phyloP scores from a whole-genome alignment of 1,140 invertebrate genomes.

The Chelonus insularis region DNA sequence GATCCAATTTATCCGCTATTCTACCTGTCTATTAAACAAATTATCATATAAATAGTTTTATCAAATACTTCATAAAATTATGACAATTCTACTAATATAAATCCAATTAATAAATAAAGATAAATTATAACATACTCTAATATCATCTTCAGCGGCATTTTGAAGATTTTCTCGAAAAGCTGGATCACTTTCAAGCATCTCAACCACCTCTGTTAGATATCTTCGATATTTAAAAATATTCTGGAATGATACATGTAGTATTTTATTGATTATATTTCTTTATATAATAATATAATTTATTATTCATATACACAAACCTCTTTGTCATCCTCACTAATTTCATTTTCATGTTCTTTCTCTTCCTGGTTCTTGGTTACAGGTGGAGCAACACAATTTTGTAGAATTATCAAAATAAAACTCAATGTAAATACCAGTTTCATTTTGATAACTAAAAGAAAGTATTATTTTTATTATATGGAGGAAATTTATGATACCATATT shows the following conservation, averaged over 20 bases:
- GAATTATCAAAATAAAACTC: constrained; percentile 21
- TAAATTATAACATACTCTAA: constrained; percentile 64
- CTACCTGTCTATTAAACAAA: constrained; percentile 67
- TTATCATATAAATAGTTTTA: constrained; percentile 1
- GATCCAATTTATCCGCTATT: constrained; percentile 88
- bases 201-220: constrained; percentile 85
- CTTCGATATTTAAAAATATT: constrained; percentile 74
- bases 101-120: constrained; percentile 1
- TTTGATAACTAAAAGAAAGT: neutral
- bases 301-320: constrained; percentile 10
- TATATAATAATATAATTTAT: constrained; percentile 2
- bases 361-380: constrained; percentile 47
- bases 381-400: constrained; percentile 48
- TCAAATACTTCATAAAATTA: too few relatives aligned
- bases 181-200: constrained; percentile 80
- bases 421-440: neutral
- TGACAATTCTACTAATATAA: neutral
- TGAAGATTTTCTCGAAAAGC: constrained; percentile 81
- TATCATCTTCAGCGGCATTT: constrained; percentile 78
- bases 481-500: too few relatives aligned
- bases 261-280: neutral
- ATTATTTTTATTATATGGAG: neutral
- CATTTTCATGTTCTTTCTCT: constrained; percentile 31
- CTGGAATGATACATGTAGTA: constrained; percentile 31
- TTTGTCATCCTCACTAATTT: constrained; percentile 20